Percentiles rank a stretch among this genome's conserved stretches.
phyloP scores from a whole-genome alignment of 2,888 invertebrate species.

The Yponomeuta malinellus region DNA sequence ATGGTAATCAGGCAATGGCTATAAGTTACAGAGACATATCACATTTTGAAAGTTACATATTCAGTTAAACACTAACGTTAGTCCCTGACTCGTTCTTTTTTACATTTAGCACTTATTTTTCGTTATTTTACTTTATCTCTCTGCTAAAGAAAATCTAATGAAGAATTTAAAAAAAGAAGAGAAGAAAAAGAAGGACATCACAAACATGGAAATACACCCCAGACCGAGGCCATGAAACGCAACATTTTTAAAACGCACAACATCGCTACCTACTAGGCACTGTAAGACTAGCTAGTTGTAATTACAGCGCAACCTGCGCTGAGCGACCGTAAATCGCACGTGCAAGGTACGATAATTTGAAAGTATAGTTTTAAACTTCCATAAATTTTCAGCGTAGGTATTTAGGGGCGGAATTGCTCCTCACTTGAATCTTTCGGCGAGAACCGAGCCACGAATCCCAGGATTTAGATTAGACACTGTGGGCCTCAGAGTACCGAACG shows the following conservation, averaged over 20 bases:
- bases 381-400: constrained; percentile 21
- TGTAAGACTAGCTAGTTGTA: not conserved
- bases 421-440: not conserved
- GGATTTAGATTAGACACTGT: not conserved
- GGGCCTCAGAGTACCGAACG: not conserved
- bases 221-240: no score
- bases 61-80: no score
- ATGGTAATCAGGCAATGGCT: no score
- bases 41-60: no score
- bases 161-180: no score
- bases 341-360: constrained; percentile 21
- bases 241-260: not conserved
- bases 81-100: no score
- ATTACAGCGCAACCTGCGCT: constrained; percentile 13
- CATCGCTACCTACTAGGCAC: not conserved
- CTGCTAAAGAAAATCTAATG: no score
- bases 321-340: constrained; percentile 20
- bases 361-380: constrained; percentile 26
- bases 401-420: constrained; percentile 20
- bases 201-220: no score
- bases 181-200: no score
- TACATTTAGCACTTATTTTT: no score
- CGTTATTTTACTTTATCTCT: no score
- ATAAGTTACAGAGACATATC: no score
- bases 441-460: not conserved